phyloP scores from a whole-genome alignment of 2,888 invertebrate species.

The Tryphoninae sp. region DNA sequence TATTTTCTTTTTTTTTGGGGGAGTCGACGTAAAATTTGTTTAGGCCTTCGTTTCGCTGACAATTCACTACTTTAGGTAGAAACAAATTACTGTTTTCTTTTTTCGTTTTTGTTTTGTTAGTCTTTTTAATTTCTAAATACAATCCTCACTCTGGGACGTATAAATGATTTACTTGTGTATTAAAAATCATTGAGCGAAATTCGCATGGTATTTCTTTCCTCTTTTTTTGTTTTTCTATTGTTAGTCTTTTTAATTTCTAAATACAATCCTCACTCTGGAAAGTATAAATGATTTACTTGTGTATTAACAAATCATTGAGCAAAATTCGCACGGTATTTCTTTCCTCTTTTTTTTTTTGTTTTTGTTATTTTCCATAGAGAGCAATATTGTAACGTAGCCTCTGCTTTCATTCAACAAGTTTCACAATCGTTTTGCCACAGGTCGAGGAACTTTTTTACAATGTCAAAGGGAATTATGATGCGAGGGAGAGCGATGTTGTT shows the following conservation, averaged over 20 bases:
- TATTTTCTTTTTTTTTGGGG: no score
- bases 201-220: conserved; percentile 43
- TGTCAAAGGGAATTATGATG: conserved; percentile 16
- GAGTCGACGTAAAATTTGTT: not conserved
- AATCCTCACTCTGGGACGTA: conserved; percentile 11
- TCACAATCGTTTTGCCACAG: conserved; percentile 45
- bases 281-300: conserved; percentile 36
- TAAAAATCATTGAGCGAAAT: conserved; percentile 33
- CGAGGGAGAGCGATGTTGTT: conserved; percentile 34
- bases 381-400: conserved; percentile 5
- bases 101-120: conserved; percentile 13
- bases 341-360: not conserved
- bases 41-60: conserved; percentile 29
- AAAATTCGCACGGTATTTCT: conserved; percentile 36
- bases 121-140: not conserved
- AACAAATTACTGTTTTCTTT: conserved; percentile 57
- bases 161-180: conserved; percentile 33
- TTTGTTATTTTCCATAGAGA: conserved; percentile 21
- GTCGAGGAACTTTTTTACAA: conserved; percentile 38
- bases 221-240: conserved; percentile 10
- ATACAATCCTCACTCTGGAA: conserved; percentile 10
- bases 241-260: no score
- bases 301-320: conserved; percentile 32
- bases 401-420: conserved; percentile 38
- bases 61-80: conserved; percentile 59